Evolutionary conservation across 2,113 vertebrate species (phyloP).

Genomic region (Coregonus clupeaformis): DNA sequence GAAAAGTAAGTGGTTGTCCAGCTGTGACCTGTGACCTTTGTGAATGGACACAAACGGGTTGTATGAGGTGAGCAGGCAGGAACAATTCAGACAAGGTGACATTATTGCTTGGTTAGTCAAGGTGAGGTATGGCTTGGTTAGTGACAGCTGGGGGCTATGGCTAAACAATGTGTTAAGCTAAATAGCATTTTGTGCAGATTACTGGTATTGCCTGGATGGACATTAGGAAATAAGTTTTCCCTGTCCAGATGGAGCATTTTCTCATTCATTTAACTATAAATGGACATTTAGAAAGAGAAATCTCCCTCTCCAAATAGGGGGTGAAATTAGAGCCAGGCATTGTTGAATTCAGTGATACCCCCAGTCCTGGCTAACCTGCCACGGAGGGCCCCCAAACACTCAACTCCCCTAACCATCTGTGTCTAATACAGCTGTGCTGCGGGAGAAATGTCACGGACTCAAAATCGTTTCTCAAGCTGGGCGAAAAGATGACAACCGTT

Average conservation of each 20-base stretch:
- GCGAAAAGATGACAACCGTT: conserved; percentile 17
- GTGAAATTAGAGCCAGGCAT: conserved; percentile 11
- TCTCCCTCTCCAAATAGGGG: not conserved
- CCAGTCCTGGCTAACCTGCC: not conserved
- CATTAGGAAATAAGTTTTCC: not conserved
- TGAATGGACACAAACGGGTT: too few species aligned
- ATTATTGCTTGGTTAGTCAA: conserved; percentile 18
- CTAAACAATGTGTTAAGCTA: not conserved
- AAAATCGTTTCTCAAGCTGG: conserved; percentile 17
- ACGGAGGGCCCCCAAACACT: not conserved
- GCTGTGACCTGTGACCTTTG: too few species aligned
- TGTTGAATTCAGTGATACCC: conserved; percentile 27
- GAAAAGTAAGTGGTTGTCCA: too few species aligned
- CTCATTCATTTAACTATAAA: too few species aligned
- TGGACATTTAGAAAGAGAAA: not conserved
- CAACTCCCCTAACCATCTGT: conserved; percentile 2
- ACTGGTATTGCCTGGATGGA: not conserved
- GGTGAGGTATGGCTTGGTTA: not conserved
- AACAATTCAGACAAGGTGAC: conserved; percentile 4
- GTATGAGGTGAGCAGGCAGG: too few species aligned
- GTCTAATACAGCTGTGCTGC: conserved; percentile 60
- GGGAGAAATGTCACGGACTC: conserved; percentile 31
- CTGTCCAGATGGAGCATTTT: not conserved
- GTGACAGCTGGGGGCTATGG: conserved; percentile 40
- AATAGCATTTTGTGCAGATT: not conserved